phyloP scores from a whole-genome alignment of 1,140 invertebrate genomes.

The Megalonaias nervosa region DNA sequence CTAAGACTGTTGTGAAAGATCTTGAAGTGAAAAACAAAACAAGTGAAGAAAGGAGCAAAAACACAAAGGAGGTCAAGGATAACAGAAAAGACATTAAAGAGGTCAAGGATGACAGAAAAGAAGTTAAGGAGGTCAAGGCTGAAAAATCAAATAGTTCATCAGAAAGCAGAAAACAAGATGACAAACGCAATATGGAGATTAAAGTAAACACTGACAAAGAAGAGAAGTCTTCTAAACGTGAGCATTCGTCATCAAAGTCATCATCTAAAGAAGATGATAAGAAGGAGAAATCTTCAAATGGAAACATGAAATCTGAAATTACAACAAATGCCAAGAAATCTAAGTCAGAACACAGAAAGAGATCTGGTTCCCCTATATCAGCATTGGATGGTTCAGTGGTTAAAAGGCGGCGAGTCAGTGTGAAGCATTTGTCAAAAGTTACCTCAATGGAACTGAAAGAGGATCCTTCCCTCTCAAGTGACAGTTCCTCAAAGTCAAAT shows the following conservation, averaged over 20 bases:
- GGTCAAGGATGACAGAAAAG: neutral
- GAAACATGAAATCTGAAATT: too few species aligned
- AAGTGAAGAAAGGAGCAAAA: too few species aligned
- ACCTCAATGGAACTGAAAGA: conserved; percentile 23
- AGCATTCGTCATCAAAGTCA: conserved; percentile 6
- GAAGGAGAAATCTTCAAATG: neutral
- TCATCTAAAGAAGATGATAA: neutral
- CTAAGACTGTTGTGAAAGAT: too few species aligned
- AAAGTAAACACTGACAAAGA: neutral
- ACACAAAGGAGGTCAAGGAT: neutral
- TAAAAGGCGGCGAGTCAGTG: too few species aligned
- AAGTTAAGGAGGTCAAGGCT: neutral
- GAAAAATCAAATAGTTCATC: neutral
- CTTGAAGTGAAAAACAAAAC: too few species aligned
- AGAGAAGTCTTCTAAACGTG: conserved; percentile 6
- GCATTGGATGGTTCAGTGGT: too few species aligned
- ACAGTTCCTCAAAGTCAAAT: conserved; percentile 8
- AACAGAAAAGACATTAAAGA: neutral
- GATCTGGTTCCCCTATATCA: too few species aligned
- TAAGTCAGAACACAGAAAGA: too few species aligned
- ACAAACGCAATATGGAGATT: neutral
- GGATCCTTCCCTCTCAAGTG: conserved; percentile 26
- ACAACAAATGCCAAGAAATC: too few species aligned
- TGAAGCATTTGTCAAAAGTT: too few species aligned
- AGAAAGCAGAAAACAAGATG: neutral